Conservation (phyloP, 2,888 invertebrate genomes). For the Malthinus flaveolus region DNA sequence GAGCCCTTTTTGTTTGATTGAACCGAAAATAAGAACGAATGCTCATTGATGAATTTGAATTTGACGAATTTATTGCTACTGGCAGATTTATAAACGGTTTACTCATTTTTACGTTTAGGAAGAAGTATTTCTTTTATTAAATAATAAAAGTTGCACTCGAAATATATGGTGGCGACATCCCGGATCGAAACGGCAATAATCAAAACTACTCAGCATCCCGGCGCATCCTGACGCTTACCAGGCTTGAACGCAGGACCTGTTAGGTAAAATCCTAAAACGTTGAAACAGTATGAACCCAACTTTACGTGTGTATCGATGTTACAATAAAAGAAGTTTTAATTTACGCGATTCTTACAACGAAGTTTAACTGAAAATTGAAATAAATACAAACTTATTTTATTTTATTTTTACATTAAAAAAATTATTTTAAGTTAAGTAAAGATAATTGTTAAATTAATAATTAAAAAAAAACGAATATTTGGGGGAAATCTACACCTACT, state of each 20-base stretch:
- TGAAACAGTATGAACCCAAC: conserved; percentile 28
- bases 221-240: conserved; percentile 33
- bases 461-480: too few relatives aligned
- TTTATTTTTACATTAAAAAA: not conserved
- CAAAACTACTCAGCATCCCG: conserved; percentile 34
- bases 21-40: too few relatives aligned
- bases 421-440: not conserved
- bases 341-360: conserved; percentile 16
- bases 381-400: not conserved
- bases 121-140: conserved; percentile 2
- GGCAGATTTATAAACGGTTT: too few relatives aligned
- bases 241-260: conserved; percentile 33
- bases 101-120: too few relatives aligned
- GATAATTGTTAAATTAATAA: too few relatives aligned
- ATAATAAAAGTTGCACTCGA: not conserved
- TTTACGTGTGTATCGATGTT: conserved; percentile 14
- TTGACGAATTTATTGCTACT: too few relatives aligned
- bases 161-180: conserved; percentile 22
- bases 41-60: too few relatives aligned
- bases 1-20: too few relatives aligned
- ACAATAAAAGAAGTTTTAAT: not conserved
- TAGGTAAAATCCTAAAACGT: conserved; percentile 21
- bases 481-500: too few relatives aligned
- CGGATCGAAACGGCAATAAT: conserved; percentile 36
- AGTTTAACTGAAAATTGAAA: not conserved